These are phyloP conservation scores for Drosophila cardini DNA, from an alignment of 1,140 invertebrate genomes.

Conservation along the genomic window DNA sequence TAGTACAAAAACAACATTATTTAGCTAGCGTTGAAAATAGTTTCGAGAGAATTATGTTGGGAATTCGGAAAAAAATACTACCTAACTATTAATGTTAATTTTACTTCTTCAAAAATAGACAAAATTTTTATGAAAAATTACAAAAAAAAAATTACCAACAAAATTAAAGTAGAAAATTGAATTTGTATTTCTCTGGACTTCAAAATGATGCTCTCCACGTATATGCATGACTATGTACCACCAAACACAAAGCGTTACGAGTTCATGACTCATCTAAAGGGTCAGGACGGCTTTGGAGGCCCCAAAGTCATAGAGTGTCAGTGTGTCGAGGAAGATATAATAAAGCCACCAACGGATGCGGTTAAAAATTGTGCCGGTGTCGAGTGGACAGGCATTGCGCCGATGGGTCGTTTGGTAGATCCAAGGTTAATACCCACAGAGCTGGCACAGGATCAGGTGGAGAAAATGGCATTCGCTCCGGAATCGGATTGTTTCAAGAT, in stretches of 20 bases:
- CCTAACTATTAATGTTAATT: conserved; percentile 13
- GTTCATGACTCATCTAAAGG: conserved; percentile 54
- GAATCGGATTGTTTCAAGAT: conserved; percentile 70
- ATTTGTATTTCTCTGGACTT: conserved; percentile 1
- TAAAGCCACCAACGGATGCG: conserved; percentile 55
- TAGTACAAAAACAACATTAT: not conserved
- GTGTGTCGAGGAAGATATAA: conserved; percentile 65
- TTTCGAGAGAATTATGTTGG: not conserved
- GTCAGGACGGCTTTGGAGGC: conserved; percentile 28
- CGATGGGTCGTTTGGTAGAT: conserved; percentile 77
- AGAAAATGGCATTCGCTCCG: conserved; percentile 62
- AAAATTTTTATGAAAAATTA: conserved; percentile 75
- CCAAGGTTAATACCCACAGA: conserved; percentile 76
- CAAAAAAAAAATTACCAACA: conserved; percentile 56
- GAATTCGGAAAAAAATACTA: not conserved
- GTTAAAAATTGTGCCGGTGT: conserved; percentile 64
- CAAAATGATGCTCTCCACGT: conserved; percentile 75
- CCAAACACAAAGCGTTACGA: conserved; percentile 75
- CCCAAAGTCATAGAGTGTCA: conserved; percentile 62
- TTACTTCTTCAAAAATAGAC: conserved; percentile 33
- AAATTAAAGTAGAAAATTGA: conserved; percentile 6
- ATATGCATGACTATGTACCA: conserved; percentile 77
- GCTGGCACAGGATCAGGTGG: conserved; percentile 61
- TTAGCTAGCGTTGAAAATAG: conserved; percentile 31
- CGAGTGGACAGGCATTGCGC: conserved; percentile 81